phyloP scores from a whole-genome alignment of 1,140 invertebrate species.

The Aethina tumida region DNA sequence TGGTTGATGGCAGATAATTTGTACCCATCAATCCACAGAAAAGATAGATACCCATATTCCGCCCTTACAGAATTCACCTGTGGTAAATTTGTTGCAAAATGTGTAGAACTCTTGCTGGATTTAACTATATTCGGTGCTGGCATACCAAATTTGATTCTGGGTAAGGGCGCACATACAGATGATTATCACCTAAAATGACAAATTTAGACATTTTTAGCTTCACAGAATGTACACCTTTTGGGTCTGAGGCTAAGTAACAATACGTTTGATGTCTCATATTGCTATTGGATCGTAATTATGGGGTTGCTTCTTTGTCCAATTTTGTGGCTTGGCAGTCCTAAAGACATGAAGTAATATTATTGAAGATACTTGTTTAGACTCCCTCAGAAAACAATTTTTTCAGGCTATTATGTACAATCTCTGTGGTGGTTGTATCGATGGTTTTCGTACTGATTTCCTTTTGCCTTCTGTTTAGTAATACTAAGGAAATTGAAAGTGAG shows the following conservation, averaged over 20 bases:
- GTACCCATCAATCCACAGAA: constrained; percentile 49
- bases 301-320: constrained; percentile 60
- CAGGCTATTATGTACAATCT: constrained; percentile 48
- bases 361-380: not conserved
- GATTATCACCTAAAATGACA: not conserved
- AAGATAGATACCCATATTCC: constrained; percentile 66
- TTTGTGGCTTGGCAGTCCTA: constrained; percentile 74
- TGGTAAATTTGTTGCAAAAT: constrained; percentile 43
- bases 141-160: constrained; percentile 66
- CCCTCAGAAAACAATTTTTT: constrained; percentile 13
- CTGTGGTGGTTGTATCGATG: constrained; percentile 44
- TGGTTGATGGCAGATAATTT: constrained; percentile 62
- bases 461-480: constrained; percentile 35
- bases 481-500: not conserved
- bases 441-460: constrained; percentile 47
- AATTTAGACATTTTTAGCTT: constrained; percentile 42
- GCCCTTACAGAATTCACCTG: constrained; percentile 64
- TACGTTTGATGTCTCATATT: constrained; percentile 56
- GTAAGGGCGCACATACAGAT: constrained; percentile 36
- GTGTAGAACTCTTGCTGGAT: constrained; percentile 59
- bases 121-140: constrained; percentile 62
- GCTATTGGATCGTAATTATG: constrained; percentile 63
- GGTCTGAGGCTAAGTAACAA: constrained; percentile 52
- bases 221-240: constrained; percentile 64
- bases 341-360: constrained; percentile 64